phyloP scores from a whole-genome alignment of 2,797 vertebrate species.

The Eleutherodactylus coqui region DNA sequence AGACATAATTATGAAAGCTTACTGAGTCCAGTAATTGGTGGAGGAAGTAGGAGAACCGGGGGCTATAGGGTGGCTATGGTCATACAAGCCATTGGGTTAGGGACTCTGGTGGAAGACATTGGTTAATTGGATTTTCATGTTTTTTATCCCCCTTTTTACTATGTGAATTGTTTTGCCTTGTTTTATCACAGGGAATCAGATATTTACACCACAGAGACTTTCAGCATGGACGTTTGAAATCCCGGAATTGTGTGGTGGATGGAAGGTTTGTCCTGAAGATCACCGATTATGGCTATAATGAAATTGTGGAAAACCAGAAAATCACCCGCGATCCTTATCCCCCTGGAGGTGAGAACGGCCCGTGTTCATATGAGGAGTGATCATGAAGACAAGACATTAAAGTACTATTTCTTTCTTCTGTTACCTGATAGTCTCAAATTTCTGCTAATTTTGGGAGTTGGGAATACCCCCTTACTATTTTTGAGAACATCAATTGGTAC shows the following conservation, averaged over 20 bases:
- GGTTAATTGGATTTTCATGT: neutral
- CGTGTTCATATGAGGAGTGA: too few species aligned
- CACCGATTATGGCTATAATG: constrained; percentile 88
- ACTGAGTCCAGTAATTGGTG: neutral
- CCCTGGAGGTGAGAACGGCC: constrained; percentile 78
- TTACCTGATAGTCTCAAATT: neutral
- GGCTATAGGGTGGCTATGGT: neutral
- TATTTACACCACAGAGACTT: constrained; percentile 90
- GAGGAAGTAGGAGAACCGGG: neutral
- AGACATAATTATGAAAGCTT: neutral
- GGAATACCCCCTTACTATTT: too few species aligned
- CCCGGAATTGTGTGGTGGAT: constrained; percentile 91
- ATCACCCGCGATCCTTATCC: constrained; percentile 73
- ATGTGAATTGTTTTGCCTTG: neutral
- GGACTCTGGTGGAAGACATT: neutral
- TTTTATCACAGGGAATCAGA: constrained; percentile 83
- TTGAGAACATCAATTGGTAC: too few species aligned
- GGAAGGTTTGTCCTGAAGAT: constrained; percentile 93
- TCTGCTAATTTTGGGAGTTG: neutral
- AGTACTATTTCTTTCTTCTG: neutral
- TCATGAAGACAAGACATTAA: too few species aligned
- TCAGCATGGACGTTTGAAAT: constrained; percentile 88
- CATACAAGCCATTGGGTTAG: too few species aligned
- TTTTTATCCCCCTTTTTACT: neutral
- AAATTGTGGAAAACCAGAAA: constrained; percentile 85